Evolutionary conservation across 2,888 invertebrate species (phyloP).

Genomic region (Hipparchia semele): DNA sequence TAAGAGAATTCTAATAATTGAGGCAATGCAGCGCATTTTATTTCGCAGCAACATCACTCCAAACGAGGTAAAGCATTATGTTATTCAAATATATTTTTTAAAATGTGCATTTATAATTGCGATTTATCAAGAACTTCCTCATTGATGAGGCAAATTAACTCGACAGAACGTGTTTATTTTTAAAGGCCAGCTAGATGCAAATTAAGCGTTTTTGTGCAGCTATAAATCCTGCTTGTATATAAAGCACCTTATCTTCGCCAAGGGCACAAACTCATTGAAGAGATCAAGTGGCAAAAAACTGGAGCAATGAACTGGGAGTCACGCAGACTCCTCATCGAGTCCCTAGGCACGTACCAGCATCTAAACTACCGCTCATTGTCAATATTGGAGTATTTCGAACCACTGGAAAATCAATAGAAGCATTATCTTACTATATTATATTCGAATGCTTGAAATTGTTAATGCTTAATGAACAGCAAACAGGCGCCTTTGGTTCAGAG

Average conservation of each 20-base stretch:
- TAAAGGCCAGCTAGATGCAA: conserved; percentile 25
- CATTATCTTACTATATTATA: conserved; percentile 60
- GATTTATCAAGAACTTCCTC: conserved; percentile 18
- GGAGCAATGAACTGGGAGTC: conserved; percentile 79
- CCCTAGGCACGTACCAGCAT: conserved; percentile 73
- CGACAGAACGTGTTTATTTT: conserved; percentile 21
- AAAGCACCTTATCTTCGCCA: conserved; percentile 65
- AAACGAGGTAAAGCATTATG: neutral
- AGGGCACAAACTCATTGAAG: conserved; percentile 76
- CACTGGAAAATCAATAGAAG: conserved; percentile 76
- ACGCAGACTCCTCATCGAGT: conserved; percentile 76
- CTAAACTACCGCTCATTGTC: conserved; percentile 82
- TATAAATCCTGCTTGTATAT: conserved; percentile 58
- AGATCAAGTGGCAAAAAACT: conserved; percentile 79
- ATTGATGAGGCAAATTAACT: conserved; percentile 12
- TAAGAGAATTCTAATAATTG: neutral
- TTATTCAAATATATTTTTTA: conserved; percentile 1
- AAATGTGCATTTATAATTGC: conserved; percentile 7
- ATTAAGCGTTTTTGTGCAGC: conserved; percentile 32
- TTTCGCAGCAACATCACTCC: neutral
- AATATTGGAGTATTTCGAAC: conserved; percentile 76
- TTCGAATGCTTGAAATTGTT: conserved; percentile 22
- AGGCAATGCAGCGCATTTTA: neutral
- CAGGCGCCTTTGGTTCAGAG: conserved; percentile 18
- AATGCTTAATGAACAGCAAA: conserved; percentile 22